Conservation (phyloP, 2,888 invertebrate species). For the Ditylenchus weischeri region DNA sequence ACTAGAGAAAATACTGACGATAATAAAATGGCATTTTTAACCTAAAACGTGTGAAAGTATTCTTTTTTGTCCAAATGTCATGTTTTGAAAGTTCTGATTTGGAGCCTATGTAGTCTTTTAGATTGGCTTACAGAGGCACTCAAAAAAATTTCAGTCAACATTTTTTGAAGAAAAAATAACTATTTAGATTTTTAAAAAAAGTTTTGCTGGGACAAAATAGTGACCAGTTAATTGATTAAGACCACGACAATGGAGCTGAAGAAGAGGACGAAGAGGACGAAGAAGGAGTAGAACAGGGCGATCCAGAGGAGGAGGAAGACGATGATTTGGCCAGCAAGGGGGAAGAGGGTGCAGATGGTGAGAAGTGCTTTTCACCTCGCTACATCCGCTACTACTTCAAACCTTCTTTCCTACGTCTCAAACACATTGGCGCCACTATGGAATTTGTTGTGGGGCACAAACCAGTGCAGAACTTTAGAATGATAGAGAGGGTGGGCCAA, state of each 20-base stretch:
- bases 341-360: constrained; percentile 30
- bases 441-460: constrained; percentile 91
- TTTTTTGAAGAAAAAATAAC: too few relatives aligned
- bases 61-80: too few relatives aligned
- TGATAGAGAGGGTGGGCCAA: constrained; percentile 63
- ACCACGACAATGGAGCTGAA: constrained; percentile 7
- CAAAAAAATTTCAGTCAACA: too few relatives aligned
- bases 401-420: constrained; percentile 79
- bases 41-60: too few relatives aligned
- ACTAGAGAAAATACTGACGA: too few relatives aligned
- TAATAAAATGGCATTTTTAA: too few relatives aligned
- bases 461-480: constrained; percentile 87
- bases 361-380: constrained; percentile 62
- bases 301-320: constrained; percentile 10
- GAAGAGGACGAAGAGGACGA: constrained; percentile 21
- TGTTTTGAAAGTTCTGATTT: too few relatives aligned
- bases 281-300: constrained; percentile 16
- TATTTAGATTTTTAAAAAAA: too few relatives aligned
- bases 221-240: background rate
- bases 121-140: too few relatives aligned
- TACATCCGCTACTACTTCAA: constrained; percentile 99
- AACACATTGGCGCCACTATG: constrained; percentile 96
- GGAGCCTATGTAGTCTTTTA: too few relatives aligned
- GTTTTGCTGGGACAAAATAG: too few relatives aligned
- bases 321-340: background rate